A percentile compares a stretch with the other conserved stretches of the same genome.
These are phyloP conservation scores for Adelosebastes latens DNA, from an alignment of 2,797 vertebrate species.

Conservation along the genomic window DNA sequence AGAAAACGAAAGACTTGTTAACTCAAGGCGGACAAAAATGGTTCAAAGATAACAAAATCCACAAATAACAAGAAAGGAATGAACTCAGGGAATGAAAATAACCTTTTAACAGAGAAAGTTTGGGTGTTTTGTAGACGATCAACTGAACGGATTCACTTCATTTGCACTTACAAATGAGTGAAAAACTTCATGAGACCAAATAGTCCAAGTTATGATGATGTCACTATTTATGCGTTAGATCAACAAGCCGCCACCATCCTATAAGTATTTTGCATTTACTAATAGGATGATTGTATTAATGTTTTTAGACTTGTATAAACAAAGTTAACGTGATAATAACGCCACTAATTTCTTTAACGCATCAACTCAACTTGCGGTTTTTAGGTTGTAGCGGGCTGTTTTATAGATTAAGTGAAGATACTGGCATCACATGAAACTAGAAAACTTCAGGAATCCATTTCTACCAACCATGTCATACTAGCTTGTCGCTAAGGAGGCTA, in stretches of 20 bases:
- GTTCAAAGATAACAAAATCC: slow-evolving; percentile 39
- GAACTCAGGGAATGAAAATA: slow-evolving; percentile 17
- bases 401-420: too few relatives aligned
- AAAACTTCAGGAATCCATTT: too few relatives aligned
- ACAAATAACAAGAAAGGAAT: slow-evolving; percentile 38
- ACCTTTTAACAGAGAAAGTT: neutral
- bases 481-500: too few relatives aligned
- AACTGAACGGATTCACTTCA: neutral
- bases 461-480: too few relatives aligned
- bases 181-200: neutral
- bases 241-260: neutral
- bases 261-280: neutral
- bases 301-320: neutral
- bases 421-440: too few relatives aligned
- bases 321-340: too few relatives aligned
- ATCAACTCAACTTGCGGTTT: too few relatives aligned
- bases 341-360: too few relatives aligned
- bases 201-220: neutral
- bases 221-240: slow-evolving; percentile 1
- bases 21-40: slow-evolving; percentile 30
- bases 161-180: neutral
- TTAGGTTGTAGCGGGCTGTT: too few relatives aligned
- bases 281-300: neutral
- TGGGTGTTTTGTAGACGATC: neutral
- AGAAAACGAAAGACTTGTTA: slow-evolving; percentile 49